Base-by-base conservation (phyloP, 2,113 vertebrate genomes). In the Misgurnus mizolepis region DNA sequence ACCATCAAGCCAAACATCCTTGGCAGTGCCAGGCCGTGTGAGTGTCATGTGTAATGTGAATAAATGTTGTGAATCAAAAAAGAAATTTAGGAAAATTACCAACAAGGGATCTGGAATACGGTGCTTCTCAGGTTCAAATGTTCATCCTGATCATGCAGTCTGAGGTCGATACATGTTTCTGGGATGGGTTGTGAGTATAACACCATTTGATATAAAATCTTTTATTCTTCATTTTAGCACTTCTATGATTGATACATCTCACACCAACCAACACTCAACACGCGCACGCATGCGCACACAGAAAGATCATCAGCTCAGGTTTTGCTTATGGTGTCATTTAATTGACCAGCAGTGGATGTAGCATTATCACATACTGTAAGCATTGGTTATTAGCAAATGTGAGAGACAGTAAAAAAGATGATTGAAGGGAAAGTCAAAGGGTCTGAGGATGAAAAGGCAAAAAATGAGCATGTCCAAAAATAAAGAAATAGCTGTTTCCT, bases 281-380 rank as follows among this genome's bases (percentile, higher is more conserved):
- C 5, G 1, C 55, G n/a, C 45, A 6, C 45, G 6, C 45, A 6
- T 1, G 2, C 45, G 1, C 45, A 1, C 65, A 58, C 5, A 64
- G 62, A 50, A 66, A 77, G 68, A 81, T 78, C 72, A 78, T 84
- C 78, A 73, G 50, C 74, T 80, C 74, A 58, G 67, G 72, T 71
- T 49, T 55, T 73, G 67, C 74, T 80, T 56, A 73, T 76, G 65
- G 56, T 40, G 50, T 17, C 55, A 43, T 55, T 45, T n/a, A n/a
- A n/a, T n/a, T 81, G 79, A 67, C 55, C 22, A 45, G 56, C 45
- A 56, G 64, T 18, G 22, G 64, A 22, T 43, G 68, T 72, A 64
- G 45, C 69, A 74, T 72, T 70, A 70, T 47, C 41, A 61, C 56
- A 22, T 58, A 70, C 76, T n/a, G n/a, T n/a, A n/a, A n/a, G 39